Percentiles rank a stretch among this genome's conserved stretches.
Evolutionary conservation across 1,140 invertebrate genomes (phyloP).

Genomic region (Akabosia matsudoensis): DNA sequence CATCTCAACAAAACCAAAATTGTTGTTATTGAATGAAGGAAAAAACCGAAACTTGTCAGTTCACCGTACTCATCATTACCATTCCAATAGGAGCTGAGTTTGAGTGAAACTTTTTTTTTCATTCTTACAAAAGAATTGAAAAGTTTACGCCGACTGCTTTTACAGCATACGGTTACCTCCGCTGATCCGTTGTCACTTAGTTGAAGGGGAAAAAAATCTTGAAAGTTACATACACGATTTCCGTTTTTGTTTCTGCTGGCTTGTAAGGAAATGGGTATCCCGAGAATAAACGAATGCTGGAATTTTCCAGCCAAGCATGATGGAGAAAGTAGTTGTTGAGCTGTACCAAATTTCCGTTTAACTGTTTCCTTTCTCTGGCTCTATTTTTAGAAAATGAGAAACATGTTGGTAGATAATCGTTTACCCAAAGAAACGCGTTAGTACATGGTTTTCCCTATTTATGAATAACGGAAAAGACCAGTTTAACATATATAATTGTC

Average conservation of each 20-base stretch:
- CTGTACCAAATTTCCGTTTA: not conserved
- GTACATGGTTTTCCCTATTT: too few relatives aligned
- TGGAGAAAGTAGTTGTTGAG: not conserved
- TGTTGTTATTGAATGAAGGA: not conserved
- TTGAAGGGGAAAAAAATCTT: not conserved
- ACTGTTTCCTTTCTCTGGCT: not conserved
- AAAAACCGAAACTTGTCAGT: not conserved
- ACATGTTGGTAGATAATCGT: not conserved
- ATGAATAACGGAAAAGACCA: too few relatives aligned
- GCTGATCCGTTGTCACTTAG: too few relatives aligned
- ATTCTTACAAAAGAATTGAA: too few relatives aligned
- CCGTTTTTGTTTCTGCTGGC: not conserved
- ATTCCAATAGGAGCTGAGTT: not conserved
- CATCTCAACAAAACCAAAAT: too few relatives aligned
- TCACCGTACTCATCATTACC: not conserved
- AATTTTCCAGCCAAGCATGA: not conserved
- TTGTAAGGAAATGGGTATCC: not conserved
- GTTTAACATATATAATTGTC: too few relatives aligned
- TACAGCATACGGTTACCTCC: too few relatives aligned
- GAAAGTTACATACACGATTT: not conserved
- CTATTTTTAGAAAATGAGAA: not conserved
- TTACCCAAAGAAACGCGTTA: too few relatives aligned
- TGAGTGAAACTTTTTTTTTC: too few relatives aligned
- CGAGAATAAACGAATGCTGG: not conserved
- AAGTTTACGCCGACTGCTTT: too few relatives aligned